Evolutionary conservation across 2,113 vertebrate species (phyloP).

Genomic region (Herpetotheres cachinnans): DNA sequence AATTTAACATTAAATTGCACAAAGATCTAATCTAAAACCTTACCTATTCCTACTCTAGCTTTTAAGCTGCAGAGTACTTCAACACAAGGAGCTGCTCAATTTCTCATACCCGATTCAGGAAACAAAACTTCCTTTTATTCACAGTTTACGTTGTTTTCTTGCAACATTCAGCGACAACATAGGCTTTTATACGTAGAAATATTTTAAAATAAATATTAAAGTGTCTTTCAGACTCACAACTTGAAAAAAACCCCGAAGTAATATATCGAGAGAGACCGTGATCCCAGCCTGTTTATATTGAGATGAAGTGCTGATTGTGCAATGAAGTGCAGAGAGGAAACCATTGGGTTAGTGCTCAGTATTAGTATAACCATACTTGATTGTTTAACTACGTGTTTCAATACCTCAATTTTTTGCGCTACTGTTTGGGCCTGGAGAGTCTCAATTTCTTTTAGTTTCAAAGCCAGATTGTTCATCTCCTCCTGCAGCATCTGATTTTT

Average conservation of each 20-base stretch:
- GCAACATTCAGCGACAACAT: background rate
- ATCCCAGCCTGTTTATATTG: background rate
- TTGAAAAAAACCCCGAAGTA: background rate
- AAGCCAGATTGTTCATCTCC: conserved; percentile 79
- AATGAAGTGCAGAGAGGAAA: conserved; percentile 60
- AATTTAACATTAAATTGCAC: background rate
- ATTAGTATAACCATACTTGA: conserved; percentile 63
- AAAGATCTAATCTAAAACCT: background rate
- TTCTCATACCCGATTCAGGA: background rate
- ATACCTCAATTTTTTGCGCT: conserved; percentile 85
- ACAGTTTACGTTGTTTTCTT: conserved; percentile 37
- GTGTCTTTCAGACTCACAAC: background rate
- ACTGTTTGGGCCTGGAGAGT: conserved; percentile 83
- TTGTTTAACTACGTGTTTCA: conserved; percentile 19
- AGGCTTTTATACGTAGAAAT: background rate
- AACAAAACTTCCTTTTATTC: conserved; percentile 68
- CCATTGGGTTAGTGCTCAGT: conserved; percentile 62
- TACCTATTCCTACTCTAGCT: background rate
- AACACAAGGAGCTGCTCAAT: background rate
- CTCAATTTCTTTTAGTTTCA: conserved; percentile 82
- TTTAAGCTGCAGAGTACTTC: background rate
- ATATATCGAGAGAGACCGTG: background rate
- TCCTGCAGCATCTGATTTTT: conserved; percentile 75
- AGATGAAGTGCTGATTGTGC: conserved; percentile 40
- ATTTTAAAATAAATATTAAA: background rate